Evolutionary conservation across 2,113 vertebrate genomes (phyloP).

Genomic region (Equus przewalskii): DNA sequence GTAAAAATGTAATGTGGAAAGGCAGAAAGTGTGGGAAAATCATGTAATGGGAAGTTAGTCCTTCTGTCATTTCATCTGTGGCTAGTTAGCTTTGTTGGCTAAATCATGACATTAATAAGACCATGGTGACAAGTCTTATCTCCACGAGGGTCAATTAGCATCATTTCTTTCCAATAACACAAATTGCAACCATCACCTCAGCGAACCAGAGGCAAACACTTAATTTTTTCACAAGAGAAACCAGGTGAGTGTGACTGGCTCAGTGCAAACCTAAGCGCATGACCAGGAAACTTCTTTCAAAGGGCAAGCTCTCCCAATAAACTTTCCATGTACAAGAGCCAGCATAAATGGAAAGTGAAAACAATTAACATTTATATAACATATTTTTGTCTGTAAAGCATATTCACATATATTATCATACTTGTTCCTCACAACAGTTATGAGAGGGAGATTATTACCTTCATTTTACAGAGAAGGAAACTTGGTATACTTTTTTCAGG

Average conservation of each 20-base stretch:
- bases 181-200: not conserved
- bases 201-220: conserved; percentile 13
- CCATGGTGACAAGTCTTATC: not conserved
- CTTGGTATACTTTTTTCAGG: not conserved
- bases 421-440: not conserved
- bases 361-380: not conserved
- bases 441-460: not conserved
- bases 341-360: conserved; percentile 7
- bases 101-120: conserved; percentile 17
- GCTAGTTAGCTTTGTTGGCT: not conserved
- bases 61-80: not conserved
- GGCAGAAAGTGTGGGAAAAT: not conserved
- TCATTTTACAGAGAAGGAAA: conserved; percentile 27
- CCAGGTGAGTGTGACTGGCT: not conserved
- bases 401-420: not conserved
- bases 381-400: not conserved
- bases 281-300: not conserved
- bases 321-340: not conserved
- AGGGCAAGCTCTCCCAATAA: not conserved
- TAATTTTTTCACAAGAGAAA: conserved; percentile 47
- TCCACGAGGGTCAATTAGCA: not conserved
- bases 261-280: not conserved
- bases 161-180: conserved; percentile 30
- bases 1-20: conserved; percentile 48
- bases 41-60: not conserved